These are phyloP conservation scores for Cochlearius cochlearius DNA, from an alignment of 2,113 vertebrate genomes.

Conservation along the genomic window DNA sequence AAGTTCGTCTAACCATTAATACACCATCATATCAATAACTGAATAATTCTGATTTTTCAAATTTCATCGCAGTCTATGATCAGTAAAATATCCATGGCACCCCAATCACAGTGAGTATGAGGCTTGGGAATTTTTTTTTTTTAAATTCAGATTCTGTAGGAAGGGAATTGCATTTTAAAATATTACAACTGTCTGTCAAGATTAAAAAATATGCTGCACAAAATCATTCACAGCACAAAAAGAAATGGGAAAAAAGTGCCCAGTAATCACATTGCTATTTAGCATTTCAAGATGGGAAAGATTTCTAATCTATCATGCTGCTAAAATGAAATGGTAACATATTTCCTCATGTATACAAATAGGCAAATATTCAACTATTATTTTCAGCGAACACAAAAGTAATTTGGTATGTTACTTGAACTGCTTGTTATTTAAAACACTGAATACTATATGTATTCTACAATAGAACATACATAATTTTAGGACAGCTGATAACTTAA, in stretches of 20 bases:
- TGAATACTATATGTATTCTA: neutral
- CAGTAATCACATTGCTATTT: conserved; percentile 41
- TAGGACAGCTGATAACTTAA: neutral
- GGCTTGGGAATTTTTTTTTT: neutral
- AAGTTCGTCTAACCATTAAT: neutral
- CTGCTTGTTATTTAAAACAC: neutral
- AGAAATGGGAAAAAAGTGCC: neutral
- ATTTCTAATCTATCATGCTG: conserved; percentile 32
- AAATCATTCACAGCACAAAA: conserved; percentile 41
- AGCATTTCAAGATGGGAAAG: conserved; percentile 23
- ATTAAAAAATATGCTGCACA: conserved; percentile 11
- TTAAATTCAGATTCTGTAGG: neutral
- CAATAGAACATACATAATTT: neutral
- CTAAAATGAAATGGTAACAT: conserved; percentile 29
- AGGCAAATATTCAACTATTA: neutral
- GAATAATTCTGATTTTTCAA: neutral
- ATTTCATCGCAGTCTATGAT: neutral
- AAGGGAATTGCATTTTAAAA: conserved; percentile 38
- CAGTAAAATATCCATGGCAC: neutral
- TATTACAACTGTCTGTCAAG: neutral
- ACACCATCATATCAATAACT: neutral
- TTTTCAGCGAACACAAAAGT: neutral
- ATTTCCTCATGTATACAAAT: neutral
- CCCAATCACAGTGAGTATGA: neutral
- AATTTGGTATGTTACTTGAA: neutral